phyloP scores from a whole-genome alignment of 2,888 invertebrate species.

The Dryadula phaetusa region DNA sequence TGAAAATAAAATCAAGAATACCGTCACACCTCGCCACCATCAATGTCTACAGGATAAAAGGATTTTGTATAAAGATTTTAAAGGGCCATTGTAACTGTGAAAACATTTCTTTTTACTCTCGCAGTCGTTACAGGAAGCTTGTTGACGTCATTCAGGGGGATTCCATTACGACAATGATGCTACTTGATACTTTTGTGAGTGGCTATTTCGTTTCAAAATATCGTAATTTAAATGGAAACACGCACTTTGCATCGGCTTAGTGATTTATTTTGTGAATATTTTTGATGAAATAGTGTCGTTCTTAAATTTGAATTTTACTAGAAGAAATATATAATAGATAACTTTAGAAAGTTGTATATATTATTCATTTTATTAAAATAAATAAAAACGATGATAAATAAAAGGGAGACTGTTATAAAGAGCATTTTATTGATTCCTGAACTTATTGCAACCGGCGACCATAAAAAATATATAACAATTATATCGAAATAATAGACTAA shows the following conservation, averaged over 20 bases:
- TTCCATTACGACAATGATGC: conserved; percentile 64
- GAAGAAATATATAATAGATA: too few species aligned
- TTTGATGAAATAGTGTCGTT: background rate
- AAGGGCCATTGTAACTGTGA: conserved; percentile 58
- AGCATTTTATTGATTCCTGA: too few species aligned
- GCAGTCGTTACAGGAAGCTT: conserved; percentile 42
- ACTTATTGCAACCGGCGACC: too few species aligned
- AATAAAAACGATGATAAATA: too few species aligned
- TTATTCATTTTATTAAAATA: too few species aligned
- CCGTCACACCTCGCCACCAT: conserved; percentile 33
- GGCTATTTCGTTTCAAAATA: conserved; percentile 64
- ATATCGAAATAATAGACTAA: too few species aligned
- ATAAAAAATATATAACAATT: too few species aligned
- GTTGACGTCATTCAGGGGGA: conserved; percentile 60
- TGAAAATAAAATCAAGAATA: conserved; percentile 12
- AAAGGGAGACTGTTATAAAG: too few species aligned
- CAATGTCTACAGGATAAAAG: conserved; percentile 48
- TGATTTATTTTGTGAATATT: conserved; percentile 15
- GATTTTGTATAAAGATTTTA: conserved; percentile 53
- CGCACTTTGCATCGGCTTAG: conserved; percentile 7
- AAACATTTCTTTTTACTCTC: conserved; percentile 61
- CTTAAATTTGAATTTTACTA: too few species aligned
- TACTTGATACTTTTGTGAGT: conserved; percentile 57
- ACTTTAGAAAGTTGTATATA: too few species aligned
- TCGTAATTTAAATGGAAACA: conserved; percentile 28